Evolutionary conservation across 2,113 vertebrate genomes (phyloP), one percentile per base, ranked within the genome.

Genomic region (Varanus salvator): DNA sequence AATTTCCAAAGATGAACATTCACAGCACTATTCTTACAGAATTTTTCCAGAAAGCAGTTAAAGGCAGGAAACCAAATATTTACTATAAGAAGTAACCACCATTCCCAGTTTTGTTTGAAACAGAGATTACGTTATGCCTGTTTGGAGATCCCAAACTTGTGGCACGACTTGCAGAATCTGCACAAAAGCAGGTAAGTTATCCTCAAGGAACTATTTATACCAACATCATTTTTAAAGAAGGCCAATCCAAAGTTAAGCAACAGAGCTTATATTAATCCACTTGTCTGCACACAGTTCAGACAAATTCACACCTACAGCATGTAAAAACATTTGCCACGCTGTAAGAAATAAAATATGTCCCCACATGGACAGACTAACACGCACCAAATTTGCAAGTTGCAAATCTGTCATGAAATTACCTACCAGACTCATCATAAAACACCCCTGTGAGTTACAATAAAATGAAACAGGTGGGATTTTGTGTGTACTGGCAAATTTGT

Each of bases 41-140:
- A 44, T 89, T 90, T 0, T 72, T 92, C 38, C 87, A 91, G 52
- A 92, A 91, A 89, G 71, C 15, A 88, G 54, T 34, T 83, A 27
- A 54, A 90, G 31, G 80, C 23, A 92, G 77, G 89, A 93, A 90
- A 78, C 15, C 74, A 87, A 34, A 38, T 84, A 78, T 93, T 90
- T 84, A 86, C 86, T 81, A 82, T 71, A 88, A 60, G n/a, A 91
- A 89, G 87, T n/a, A 80, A 92, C 60, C 80, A 74, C 91, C 78
- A 48, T 27, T 87, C 84, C 3, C 11, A 48, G 34, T 66, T 75
- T 44, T 83, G 75, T 87, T 44, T 12, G 89, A 92, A 91, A 52
- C 50, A 54, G 60, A 6, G 1, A 34, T 88, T 34, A 64, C 6
- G 82, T 52, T 88, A 64, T 90, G 4, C 12, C 44, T n/a, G 12